Evolutionary conservation across 2,797 vertebrate genomes (phyloP), one percentile per base, ranked within the genome.

Genomic region (Centropyge bicolor): DNA sequence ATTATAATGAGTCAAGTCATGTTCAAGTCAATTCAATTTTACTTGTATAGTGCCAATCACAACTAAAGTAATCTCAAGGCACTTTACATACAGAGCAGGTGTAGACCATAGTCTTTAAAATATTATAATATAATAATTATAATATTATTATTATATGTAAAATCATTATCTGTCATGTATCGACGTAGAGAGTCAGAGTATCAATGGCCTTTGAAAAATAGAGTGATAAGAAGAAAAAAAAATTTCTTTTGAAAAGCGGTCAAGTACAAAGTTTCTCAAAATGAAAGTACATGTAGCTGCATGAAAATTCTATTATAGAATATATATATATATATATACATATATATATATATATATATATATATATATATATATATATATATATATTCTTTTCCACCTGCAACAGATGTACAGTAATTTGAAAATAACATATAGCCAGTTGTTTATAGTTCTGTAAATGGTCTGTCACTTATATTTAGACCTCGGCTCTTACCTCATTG

Each of bases 401-500:
- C 55, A 45, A 66, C 57, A 2, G n/a, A 22, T 38, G n/a, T 6
- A n/a, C 35, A 40, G 19, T 20, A 11, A 22, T n/a, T 14, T 51
- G 54, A n/a, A 64, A 52, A 46, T 56, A 67, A 45, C 9, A 45
- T 36, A 9, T 63, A n/a, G 5, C 2, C 36, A 70, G 31, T 49
- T 73, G n/a, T 13, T 52, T 27, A 48, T 41, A 9, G 14, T 35
- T 65, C 27, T 68, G 55, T 57, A 38, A 62, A 63, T 22, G 14
- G 6, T 27, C 22, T 38, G 13, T 56, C 48, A 40, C 4, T 46
- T 27, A 61, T 74, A 60, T 62, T 70, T 41, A 35, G 20, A 45
- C 4, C 13, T 56, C 20, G 52, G 27, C 11, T 73, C 84, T 94
- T 95, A 99, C 98, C 97, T 98, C 93, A 82, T 99, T 99, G 89